phyloP scores from a whole-genome alignment of 2,888 invertebrate species.

The Luperina nickerlii region DNA sequence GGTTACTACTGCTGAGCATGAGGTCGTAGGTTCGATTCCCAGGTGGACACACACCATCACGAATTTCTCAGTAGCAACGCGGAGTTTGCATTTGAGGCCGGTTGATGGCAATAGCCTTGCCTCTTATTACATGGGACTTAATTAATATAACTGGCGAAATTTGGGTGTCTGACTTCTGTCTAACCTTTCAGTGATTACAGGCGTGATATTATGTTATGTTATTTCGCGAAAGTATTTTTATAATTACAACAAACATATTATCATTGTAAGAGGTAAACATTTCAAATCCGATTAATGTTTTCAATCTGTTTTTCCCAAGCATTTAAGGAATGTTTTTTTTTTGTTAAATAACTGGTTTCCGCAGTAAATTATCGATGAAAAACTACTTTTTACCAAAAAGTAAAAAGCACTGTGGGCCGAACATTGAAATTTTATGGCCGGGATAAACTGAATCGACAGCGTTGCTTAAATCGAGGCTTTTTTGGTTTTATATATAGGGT shows the following conservation, averaged over 20 bases:
- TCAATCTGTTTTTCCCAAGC: background rate
- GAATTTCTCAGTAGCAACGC: too few species aligned
- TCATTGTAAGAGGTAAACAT: background rate
- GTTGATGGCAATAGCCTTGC: too few species aligned
- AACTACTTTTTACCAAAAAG: slow-evolving; percentile 44
- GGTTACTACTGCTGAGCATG: too few species aligned
- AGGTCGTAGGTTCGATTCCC: too few species aligned
- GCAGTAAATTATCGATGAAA: slow-evolving; percentile 42
- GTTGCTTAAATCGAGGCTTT: slow-evolving; percentile 26
- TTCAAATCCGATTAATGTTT: background rate
- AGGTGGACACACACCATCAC: too few species aligned
- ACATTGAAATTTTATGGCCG: slow-evolving; percentile 51
- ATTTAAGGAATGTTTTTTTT: background rate
- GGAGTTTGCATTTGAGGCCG: too few species aligned
- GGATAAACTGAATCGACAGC: slow-evolving; percentile 47
- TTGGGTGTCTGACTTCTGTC: too few species aligned
- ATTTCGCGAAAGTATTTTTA: slow-evolving; percentile 6
- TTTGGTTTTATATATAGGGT: slow-evolving; percentile 12
- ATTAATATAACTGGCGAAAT: too few species aligned
- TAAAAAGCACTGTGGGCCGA: slow-evolving; percentile 31
- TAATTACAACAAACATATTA: background rate
- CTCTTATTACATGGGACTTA: too few species aligned
- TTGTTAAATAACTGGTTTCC: background rate
- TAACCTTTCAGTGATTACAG: too few species aligned
- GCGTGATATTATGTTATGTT: background rate